Evolutionary conservation across 2,113 vertebrate species (phyloP), one percentile per base, ranked within the genome.

Genomic region (Solea solea): DNA sequence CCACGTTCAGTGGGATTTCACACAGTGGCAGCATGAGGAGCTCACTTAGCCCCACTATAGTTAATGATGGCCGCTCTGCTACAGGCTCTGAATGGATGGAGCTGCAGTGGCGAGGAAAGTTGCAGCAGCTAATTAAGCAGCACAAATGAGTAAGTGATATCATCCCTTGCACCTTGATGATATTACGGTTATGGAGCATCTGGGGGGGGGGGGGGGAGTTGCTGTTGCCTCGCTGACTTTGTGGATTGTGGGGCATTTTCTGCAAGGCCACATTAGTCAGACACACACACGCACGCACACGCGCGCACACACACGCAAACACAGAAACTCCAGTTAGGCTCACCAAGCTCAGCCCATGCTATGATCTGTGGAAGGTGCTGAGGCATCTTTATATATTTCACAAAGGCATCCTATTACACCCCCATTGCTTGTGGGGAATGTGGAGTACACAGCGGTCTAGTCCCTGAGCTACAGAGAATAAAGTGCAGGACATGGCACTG

Each of bases 371-470:
- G 74, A 87, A 78, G 84, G 61, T 81, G 81, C 75, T 53, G 60
- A 61, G 68, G 61, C 59, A 39, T 80, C 60, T 69, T 68, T 83
- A 76, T 91, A 90, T 92, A 90, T 90, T 90, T 91, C 88, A 92
- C 81, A 90, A 83, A 89, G 85, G 86, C 87, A 91, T 88, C 80
- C 84, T 82, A 89, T 92, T 90, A 90, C 86, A 90, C 74, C 87
- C 80, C 88, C 64, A 59, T 75, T 78, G 83, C 85, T 89, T 49
- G 68, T 78, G 69, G 74, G 74, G 62, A 85, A 72, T 65, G 34
- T 34, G 34, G 34, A 59, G 76, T 56, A 61, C 84, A 76, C 72
- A 80, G 74, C 84, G 86, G 81, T 86, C 72, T 85, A 64, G 80
- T 86, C 86, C 85, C 86, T 78, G 66, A 79, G 80, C 84, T 81